Conservation (phyloP, 2,113 vertebrate species). For the Mesembrinibis cayennensis region DNA sequence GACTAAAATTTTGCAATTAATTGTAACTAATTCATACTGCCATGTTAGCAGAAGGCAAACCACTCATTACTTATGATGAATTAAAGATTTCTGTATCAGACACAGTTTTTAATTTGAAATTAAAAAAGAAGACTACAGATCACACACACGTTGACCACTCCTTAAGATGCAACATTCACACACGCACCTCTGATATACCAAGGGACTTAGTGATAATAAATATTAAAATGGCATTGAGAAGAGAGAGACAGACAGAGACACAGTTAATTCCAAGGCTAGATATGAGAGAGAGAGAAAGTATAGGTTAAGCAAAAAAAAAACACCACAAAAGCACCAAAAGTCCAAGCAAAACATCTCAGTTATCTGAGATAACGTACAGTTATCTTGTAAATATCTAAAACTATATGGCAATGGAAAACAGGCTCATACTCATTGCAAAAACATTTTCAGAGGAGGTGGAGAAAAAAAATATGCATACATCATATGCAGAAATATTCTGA, state of each 20-base stretch:
- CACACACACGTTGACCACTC: background rate
- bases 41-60: background rate
- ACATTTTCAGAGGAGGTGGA: background rate
- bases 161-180: background rate
- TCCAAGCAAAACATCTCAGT: background rate
- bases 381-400: background rate
- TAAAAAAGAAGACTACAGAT: background rate
- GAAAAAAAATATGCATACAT: background rate
- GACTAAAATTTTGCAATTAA: background rate
- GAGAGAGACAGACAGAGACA: background rate
- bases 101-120: background rate
- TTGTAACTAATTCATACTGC: background rate
- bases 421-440: background rate
- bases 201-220: background rate
- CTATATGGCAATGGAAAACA: background rate
- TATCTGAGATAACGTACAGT: background rate
- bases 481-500: background rate
- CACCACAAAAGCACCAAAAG: background rate
- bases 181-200: background rate
- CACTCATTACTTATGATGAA: background rate
- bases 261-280: background rate
- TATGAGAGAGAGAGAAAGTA: background rate
- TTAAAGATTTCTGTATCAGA: background rate
- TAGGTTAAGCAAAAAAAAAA: background rate
- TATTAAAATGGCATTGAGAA: background rate